These are phyloP conservation scores for Coluber constrictor DNA, from an alignment of 2,797 vertebrate species.

Conservation along the genomic window DNA sequence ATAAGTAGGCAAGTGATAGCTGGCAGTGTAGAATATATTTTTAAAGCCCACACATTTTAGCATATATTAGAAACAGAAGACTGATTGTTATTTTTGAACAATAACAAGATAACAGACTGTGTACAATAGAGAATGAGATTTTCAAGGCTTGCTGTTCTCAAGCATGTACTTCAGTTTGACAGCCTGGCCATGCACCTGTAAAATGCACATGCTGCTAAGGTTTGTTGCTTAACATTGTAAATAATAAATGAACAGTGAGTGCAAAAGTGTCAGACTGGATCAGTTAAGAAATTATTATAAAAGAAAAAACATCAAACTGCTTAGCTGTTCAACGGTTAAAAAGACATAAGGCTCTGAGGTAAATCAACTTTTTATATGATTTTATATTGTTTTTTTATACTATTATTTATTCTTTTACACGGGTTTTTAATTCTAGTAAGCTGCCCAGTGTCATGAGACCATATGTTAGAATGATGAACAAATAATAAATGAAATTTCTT, in stretches of 20 bases:
- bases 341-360: slow-evolving; percentile 26
- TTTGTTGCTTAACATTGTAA: slow-evolving; percentile 60
- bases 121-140: slow-evolving; percentile 4
- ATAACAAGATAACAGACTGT: slow-evolving; percentile 8
- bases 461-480: not conserved
- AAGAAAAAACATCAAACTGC: slow-evolving; percentile 45
- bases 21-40: not conserved
- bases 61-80: not conserved
- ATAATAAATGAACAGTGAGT: slow-evolving; percentile 66
- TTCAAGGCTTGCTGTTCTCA: slow-evolving; percentile 49
- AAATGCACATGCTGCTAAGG: slow-evolving; percentile 59
- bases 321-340: slow-evolving; percentile 39
- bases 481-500: not conserved
- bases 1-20: not conserved
- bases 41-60: not conserved
- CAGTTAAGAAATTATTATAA: slow-evolving; percentile 43
- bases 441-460: not conserved
- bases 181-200: slow-evolving; percentile 61
- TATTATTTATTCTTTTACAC: not conserved
- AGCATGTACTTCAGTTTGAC: slow-evolving; percentile 55
- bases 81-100: slow-evolving; percentile 12
- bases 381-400: not conserved
- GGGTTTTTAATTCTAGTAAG: not conserved
- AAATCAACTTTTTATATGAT: not conserved
- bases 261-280: slow-evolving; percentile 53